phyloP scores from a whole-genome alignment of 2,888 invertebrate species.

The Chalcosyrphus nemorum region DNA sequence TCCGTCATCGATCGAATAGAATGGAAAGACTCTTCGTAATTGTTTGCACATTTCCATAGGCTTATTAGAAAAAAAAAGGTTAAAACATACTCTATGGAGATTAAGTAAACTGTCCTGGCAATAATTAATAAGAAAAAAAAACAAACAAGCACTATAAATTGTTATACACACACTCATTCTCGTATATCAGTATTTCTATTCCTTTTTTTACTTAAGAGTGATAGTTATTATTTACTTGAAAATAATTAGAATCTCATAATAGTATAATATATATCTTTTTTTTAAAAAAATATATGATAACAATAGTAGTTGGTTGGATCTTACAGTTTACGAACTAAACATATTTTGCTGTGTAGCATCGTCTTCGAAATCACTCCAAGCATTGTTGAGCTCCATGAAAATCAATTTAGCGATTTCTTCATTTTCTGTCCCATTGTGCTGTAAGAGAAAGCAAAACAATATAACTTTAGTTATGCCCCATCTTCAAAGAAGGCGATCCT shows the following conservation, averaged over 20 bases:
- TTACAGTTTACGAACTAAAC: slow-evolving; percentile 81
- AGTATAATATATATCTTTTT: slow-evolving; percentile 8
- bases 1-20: neutral
- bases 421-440: slow-evolving; percentile 96
- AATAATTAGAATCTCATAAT: slow-evolving; percentile 38
- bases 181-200: slow-evolving; percentile 1
- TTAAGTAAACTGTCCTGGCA: slow-evolving; percentile 79
- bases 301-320: slow-evolving; percentile 37
- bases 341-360: slow-evolving; percentile 91
- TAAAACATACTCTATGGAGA: slow-evolving; percentile 65
- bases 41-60: slow-evolving; percentile 26
- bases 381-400: slow-evolving; percentile 99
- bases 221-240: slow-evolving; percentile 28
- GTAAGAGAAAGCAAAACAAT: slow-evolving; percentile 78
- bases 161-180: slow-evolving; percentile 6
- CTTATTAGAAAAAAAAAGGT: slow-evolving; percentile 50
- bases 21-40: slow-evolving; percentile 5
- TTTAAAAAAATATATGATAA: slow-evolving; percentile 34
- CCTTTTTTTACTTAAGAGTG: slow-evolving; percentile 8
- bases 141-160: slow-evolving; percentile 20
- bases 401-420: slow-evolving; percentile 97
- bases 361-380: slow-evolving; percentile 96
- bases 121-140: slow-evolving; percentile 21
- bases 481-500: no score
- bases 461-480: no score